Evolutionary conservation across 2,888 invertebrate species (phyloP), one percentile per base, ranked within the genome.

Genomic region (Acanthosoma haemorrhoidale): DNA sequence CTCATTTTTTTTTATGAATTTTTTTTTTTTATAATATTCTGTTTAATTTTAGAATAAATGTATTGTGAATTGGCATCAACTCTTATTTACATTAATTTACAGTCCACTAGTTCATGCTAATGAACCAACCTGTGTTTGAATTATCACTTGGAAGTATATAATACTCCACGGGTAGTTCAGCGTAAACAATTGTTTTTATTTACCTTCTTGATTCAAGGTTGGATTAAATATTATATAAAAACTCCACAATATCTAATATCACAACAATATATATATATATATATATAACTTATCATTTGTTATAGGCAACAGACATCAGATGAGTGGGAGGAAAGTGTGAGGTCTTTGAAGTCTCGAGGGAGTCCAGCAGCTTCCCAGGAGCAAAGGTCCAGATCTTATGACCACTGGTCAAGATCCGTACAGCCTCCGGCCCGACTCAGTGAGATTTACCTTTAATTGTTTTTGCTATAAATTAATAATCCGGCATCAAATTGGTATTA

Each of bases 321-420:
- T 15, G 61, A 63, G 18, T 61, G 69, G 43, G 63, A 63, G 16
- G 69, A 63, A 39, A 43, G 34, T 16, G 67, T 67, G 11, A 5
- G 69, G 25, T 43, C 51, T 2, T 57, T 69, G 43, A 69, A 58
- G 31, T 18, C 64, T 18, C 29, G 43, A 34, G 18, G 75, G 11
- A 79, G 79, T 39, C 51, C 67, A n/a, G 51, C 57, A 5, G 67
- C 67, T 15, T 18, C 51, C 5, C 78, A 78, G 39, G 88, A 88
- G 76, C 85, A 86, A 13, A 81, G 87, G 66, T 84, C 88, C n/a
- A 83, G 87, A 69, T 88, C 88, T 76, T 88, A 86, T 75, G 88
- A 88, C 75, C 85, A 87, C 18, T 67, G 67, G 67, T 57, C 51
- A n/a, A 67, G 67, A 25, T 25, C 67, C 3, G 29, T 31, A 16